phyloP scores from a whole-genome alignment of 2,797 vertebrate genomes.

The Holocentrus rufus region DNA sequence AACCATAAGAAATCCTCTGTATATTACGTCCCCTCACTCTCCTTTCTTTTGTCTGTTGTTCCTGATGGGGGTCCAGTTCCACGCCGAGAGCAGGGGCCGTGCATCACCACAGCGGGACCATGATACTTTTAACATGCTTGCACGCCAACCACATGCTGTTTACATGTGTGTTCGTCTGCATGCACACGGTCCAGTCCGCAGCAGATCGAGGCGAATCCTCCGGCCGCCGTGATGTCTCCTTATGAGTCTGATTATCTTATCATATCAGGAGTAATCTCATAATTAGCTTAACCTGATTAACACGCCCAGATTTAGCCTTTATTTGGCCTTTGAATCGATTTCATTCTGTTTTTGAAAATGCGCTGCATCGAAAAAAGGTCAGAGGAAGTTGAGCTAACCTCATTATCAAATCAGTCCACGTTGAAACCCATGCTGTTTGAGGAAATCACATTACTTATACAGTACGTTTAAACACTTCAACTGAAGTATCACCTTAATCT shows the following conservation, averaged over 20 bases:
- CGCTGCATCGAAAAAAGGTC: neutral
- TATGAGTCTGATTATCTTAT: neutral
- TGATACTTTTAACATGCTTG: conserved; percentile 1
- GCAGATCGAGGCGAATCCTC: too few relatives aligned
- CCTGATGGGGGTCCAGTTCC: neutral
- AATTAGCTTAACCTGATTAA: neutral
- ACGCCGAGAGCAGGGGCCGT: neutral
- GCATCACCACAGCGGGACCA: neutral
- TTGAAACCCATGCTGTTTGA: neutral
- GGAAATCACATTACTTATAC: too few relatives aligned
- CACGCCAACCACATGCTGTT: conserved; percentile 6
- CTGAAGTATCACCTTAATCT: neutral
- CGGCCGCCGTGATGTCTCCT: neutral
- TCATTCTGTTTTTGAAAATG: neutral
- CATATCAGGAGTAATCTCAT: neutral
- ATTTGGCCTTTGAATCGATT: neutral
- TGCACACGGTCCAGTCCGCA: neutral
- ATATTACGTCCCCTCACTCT: neutral
- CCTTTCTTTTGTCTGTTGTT: neutral
- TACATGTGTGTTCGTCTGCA: neutral
- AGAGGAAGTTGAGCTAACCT: conserved; percentile 2
- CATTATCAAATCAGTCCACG: conserved; percentile 2
- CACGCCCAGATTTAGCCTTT: neutral
- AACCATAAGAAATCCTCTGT: neutral
- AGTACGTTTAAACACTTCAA: neutral